phyloP scores from a whole-genome alignment of 2,888 invertebrate species.

The Tipula vernalis region DNA sequence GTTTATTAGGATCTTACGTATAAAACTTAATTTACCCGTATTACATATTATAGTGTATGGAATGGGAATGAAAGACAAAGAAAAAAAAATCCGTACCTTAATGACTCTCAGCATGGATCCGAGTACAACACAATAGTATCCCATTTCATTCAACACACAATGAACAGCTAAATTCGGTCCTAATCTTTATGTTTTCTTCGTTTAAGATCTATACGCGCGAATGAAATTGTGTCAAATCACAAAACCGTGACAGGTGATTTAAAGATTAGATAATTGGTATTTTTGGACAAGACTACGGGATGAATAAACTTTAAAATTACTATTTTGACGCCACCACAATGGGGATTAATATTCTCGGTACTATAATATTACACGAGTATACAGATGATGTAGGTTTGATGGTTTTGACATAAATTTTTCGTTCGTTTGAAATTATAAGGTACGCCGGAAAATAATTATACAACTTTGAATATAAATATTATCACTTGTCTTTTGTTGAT shows the following conservation, averaged over 20 bases:
- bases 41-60: not conserved
- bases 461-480: not conserved
- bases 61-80: not conserved
- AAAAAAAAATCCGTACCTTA: not conserved
- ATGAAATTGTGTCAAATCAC: not conserved
- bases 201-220: not conserved
- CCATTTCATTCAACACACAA: not conserved
- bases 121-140: not conserved
- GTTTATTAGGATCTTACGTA: not conserved
- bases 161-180: not conserved
- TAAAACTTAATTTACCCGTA: not conserved
- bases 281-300: not conserved
- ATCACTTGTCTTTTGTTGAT: not conserved
- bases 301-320: not conserved
- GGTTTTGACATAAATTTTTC: not conserved
- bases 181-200: not conserved
- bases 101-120: not conserved
- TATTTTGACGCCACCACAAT: not conserved
- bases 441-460: not conserved
- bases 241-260: not conserved
- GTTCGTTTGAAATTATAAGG: not conserved
- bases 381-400: not conserved
- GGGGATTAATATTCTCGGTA: not conserved
- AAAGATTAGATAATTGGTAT: not conserved
- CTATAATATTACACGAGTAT: not conserved